Base-by-base conservation (phyloP, 2,888 invertebrate genomes). In the Lutraria lutraria region DNA sequence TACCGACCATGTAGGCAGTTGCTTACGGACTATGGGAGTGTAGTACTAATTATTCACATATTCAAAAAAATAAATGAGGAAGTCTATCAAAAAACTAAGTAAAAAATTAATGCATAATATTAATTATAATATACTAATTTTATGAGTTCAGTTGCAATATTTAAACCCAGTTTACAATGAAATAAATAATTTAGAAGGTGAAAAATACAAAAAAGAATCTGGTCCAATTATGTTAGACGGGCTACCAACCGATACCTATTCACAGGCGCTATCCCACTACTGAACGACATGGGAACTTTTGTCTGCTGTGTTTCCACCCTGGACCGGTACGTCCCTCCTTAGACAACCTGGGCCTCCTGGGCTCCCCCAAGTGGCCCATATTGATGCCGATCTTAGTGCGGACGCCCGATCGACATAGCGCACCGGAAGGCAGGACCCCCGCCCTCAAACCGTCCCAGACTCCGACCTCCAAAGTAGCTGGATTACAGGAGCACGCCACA, bases 301-400 rank as follows among this genome's bases (percentile, higher is more conserved):
- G 98, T 98, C 98, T 99, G 99, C 99, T 99, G 98, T 98, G 98
- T 99, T 98, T 98, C 99, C 98, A 98, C 98, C 98, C 99, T 99
- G 98, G 98, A 98, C 99, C 99, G 98, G 97, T 99, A 97, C 99
- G 98, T 98, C 98, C 98, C 98, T 98, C 99, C 98, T 99, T 98
- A 98, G 98, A 97, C 97, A 98, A 99, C 99, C 98, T 98, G 98
- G 98, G 97, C 97, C 97, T 97, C 97, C 97, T 96, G 97, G 97
- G 98, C 98, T 99, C 98, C 98, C 98, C 98, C 97, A 97, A 97
- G 97, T 97, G 97, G 97, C 97, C 98, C 99, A 99, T 99, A 98
- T 99, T 98, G 98, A 99, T 98, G 98, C 98, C 98, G 97, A 98
- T 98, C 99, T 99, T 99, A 99, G 98, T 97, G 97, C 97, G 98